phyloP scores from a whole-genome alignment of 2,797 vertebrate genomes.

The Ceryle rudis region DNA sequence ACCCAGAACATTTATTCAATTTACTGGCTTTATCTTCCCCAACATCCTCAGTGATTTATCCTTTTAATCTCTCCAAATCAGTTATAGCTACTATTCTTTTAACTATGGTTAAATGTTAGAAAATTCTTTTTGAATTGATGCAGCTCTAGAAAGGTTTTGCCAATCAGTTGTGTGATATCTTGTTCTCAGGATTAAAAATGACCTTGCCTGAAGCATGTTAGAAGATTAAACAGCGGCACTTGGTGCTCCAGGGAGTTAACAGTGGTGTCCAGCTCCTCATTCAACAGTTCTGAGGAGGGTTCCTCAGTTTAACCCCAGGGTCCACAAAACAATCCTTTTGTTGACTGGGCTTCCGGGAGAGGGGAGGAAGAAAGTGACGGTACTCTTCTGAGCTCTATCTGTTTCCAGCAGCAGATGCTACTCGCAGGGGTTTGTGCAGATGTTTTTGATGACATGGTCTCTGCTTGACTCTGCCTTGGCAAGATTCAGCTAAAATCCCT shows the following conservation, averaged over 20 bases:
- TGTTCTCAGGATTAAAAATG: conserved; percentile 52
- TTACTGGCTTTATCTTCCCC: conserved; percentile 43
- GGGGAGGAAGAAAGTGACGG: neutral
- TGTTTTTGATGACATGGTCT: neutral
- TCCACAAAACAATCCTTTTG: neutral
- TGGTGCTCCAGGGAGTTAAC: neutral
- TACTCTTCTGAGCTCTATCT: neutral
- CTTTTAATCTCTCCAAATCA: conserved; percentile 56
- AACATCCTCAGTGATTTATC: conserved; percentile 24
- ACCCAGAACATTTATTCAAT: conserved; percentile 54
- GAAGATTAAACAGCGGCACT: conserved; percentile 35
- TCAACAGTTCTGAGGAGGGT: neutral
- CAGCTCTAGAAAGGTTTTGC: conserved; percentile 46
- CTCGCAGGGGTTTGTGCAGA: neutral
- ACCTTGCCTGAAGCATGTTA: conserved; percentile 30
- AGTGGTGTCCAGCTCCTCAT: conserved; percentile 30
- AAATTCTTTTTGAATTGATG: conserved; percentile 53
- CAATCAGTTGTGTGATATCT: conserved; percentile 40
- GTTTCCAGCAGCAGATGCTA: neutral
- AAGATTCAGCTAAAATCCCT: neutral
- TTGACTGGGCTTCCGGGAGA: neutral
- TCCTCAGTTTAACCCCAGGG: neutral
- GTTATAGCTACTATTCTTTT: conserved; percentile 57
- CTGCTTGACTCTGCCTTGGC: neutral
- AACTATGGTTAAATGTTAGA: conserved; percentile 28